phyloP scores from a whole-genome alignment of 1,140 invertebrate genomes.

The Sweltsa coloradensis region DNA sequence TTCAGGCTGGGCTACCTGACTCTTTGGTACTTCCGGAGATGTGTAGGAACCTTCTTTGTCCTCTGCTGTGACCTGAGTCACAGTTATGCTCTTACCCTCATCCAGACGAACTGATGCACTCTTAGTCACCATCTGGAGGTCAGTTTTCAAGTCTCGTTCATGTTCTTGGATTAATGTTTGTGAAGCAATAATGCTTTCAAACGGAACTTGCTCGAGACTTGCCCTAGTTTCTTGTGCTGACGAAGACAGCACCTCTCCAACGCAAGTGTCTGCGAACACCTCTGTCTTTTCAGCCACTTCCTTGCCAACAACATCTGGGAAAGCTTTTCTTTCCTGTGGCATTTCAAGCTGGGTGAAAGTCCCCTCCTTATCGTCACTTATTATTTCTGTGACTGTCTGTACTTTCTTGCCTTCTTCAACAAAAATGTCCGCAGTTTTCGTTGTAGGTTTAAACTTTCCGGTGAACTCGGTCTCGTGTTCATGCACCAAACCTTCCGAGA shows the following conservation, averaged over 20 bases:
- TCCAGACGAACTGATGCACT: conserved; percentile 30
- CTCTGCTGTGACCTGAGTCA: conserved; percentile 32
- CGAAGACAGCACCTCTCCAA: conserved; percentile 21
- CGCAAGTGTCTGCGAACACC: conserved; percentile 21
- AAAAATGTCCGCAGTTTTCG: conserved; percentile 22
- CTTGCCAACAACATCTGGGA: conserved; percentile 23
- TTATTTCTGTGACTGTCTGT: conserved; percentile 19
- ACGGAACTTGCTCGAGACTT: conserved; percentile 18
- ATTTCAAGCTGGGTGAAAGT: conserved; percentile 9
- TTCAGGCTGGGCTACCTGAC: conserved; percentile 25
- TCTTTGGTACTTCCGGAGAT: conserved; percentile 24
- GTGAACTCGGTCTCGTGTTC: conserved; percentile 31
- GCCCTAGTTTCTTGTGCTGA: conserved; percentile 19
- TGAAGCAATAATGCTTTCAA: conserved; percentile 24
- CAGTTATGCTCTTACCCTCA: conserved; percentile 31
- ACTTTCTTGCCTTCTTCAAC: conserved; percentile 28
- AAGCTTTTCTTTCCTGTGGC: conserved; percentile 9
- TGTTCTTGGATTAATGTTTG: conserved; percentile 26
- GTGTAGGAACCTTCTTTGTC: conserved; percentile 30
- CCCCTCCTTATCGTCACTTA: conserved; percentile 20
- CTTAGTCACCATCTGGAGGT: conserved; percentile 22
- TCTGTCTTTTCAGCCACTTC: conserved; percentile 26
- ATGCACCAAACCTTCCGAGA: conserved; percentile 29
- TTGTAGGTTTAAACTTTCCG: conserved; percentile 24
- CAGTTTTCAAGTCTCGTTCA: conserved; percentile 22